Evolutionary conservation across 2,888 invertebrate genomes (phyloP).

Genomic region (Thalpophila matura): DNA sequence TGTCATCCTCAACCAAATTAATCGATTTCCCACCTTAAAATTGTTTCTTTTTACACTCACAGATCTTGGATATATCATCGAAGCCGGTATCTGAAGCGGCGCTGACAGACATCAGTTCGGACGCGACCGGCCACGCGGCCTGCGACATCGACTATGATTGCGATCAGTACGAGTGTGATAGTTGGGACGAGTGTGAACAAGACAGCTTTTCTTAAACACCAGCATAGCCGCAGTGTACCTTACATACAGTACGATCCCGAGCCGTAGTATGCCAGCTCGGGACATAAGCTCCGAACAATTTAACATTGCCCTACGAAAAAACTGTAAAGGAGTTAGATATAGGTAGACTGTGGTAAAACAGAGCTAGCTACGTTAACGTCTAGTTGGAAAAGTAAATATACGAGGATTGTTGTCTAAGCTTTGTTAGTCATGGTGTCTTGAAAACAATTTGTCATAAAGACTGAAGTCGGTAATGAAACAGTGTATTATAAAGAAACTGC

Average conservation of each 20-base stretch:
- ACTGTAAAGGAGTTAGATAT: neutral
- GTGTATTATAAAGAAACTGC: neutral
- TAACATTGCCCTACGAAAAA: neutral
- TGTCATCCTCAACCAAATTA: no score
- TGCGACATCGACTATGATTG: constrained; percentile 89
- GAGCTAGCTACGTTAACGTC: neutral
- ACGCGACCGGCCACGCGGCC: constrained; percentile 89
- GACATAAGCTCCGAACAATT: constrained; percentile 13
- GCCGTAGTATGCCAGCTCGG: neutral
- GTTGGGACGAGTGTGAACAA: constrained; percentile 90
- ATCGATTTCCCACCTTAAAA: no score
- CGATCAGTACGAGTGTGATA: constrained; percentile 88
- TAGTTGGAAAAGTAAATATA: neutral
- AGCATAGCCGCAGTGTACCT: neutral
- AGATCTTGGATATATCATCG: constrained; percentile 89
- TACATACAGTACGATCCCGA: neutral
- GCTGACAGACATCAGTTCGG: constrained; percentile 88
- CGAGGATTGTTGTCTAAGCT: neutral
- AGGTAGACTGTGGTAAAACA: neutral
- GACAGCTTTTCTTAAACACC: constrained; percentile 86
- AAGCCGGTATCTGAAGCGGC: constrained; percentile 89
- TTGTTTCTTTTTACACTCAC: constrained; percentile 34
- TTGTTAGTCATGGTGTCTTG: neutral
- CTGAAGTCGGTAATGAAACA: neutral
- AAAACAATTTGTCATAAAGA: neutral